Base-by-base conservation (phyloP, 2,888 invertebrate genomes). In the Atrina japonica region DNA sequence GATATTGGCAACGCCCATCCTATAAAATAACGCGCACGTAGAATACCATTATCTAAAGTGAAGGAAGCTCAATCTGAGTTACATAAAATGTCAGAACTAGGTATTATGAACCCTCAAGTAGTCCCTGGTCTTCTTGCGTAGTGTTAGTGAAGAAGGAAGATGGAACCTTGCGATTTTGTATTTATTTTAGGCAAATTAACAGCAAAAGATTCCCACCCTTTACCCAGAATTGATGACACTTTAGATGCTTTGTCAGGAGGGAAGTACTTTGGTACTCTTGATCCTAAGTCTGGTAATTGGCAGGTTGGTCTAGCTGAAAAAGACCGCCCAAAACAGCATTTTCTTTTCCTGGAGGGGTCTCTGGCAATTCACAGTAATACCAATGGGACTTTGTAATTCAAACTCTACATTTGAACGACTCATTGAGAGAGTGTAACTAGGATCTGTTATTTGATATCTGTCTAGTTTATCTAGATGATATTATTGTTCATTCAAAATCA, bases 211-310 rank as follows among this genome's bases (percentile, higher is more conserved):
- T 69, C 53, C 7, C 70, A 78, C 43, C 74, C 73, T 6, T 50
- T 81, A 11, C 78, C 77, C 14, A 75, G 76, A 63, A 80, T 74
- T 35, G 75, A 80, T 61, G 76, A 77, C 45, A 74, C 55, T 3
- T 30, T 77, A 7, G 70, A 77, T 40, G 60, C 61, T 0, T 50
- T 78, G 41, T 47, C 63, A 14, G 69, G 71, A 11, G 61, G 74
- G 0, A 66, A 58, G 29, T 74, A 52, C 53, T 80, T 55, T 43
- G 61, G 70, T 11, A 67, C 65, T 55, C 47, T 78, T 18, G 80
- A 80, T 29, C 53, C 76, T 40, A 64, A 70, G 21, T 65, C 45
- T 6, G 77, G 73, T 16, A 80, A 68, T 53, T 75, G 75, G 70
- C 78, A 77, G 40, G 68, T 75, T 14, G 59, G 65, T 16, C 61